phyloP scores from a whole-genome alignment of 2,888 invertebrate species.

The Noctua pronuba region DNA sequence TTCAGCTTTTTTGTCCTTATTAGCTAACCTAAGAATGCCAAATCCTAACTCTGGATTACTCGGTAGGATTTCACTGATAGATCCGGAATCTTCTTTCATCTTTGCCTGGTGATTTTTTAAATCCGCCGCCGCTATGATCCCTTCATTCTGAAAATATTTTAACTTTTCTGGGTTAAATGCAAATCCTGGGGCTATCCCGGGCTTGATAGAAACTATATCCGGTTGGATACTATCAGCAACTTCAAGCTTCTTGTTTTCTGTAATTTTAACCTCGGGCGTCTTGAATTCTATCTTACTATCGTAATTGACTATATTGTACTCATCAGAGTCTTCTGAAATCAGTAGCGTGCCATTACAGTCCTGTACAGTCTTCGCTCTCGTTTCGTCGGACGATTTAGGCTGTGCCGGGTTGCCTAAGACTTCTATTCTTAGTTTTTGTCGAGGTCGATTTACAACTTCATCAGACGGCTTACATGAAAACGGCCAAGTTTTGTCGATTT shows the following conservation, averaged over 20 bases:
- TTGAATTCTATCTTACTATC: background rate
- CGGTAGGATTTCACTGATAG: conserved; percentile 36
- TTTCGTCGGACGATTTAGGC: background rate
- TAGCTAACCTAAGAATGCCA: conserved; percentile 34
- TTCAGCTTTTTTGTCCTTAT: background rate
- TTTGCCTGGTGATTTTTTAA: too few relatives aligned
- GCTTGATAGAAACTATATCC: background rate
- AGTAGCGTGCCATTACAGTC: conserved; percentile 2
- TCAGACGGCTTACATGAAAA: background rate
- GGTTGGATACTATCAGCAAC: background rate
- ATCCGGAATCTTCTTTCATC: background rate
- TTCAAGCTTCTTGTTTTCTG: conserved; percentile 24
- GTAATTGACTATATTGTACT: background rate
- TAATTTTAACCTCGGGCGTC: background rate
- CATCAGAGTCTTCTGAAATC: background rate
- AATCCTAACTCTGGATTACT: conserved; percentile 49
- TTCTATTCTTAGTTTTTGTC: conserved; percentile 16
- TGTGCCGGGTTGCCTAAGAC: conserved; percentile 6
- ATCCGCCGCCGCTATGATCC: background rate
- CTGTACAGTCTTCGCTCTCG: conserved; percentile 12
- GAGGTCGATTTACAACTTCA: background rate
- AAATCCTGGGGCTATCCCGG: background rate
- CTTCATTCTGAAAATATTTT: conserved; percentile 51
- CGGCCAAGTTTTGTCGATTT: background rate
- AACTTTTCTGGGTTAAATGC: conserved; percentile 46